phyloP scores from a whole-genome alignment of 2,888 invertebrate genomes.

The Argyresthia goedartella region DNA sequence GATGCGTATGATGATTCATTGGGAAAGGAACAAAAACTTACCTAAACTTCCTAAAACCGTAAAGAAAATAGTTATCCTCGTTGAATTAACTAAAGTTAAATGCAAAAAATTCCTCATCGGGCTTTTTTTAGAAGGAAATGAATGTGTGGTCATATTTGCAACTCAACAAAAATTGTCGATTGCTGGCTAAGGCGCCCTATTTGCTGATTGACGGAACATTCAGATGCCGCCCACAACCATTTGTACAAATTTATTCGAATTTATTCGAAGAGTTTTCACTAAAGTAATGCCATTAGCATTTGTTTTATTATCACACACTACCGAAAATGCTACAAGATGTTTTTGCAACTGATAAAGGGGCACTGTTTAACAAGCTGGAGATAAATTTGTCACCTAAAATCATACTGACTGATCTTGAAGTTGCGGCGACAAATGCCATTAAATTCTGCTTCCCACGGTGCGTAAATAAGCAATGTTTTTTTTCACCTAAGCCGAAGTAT shows the following conservation, averaged over 20 bases:
- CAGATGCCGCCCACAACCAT: constrained; percentile 6
- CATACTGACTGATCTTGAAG: constrained; percentile 10
- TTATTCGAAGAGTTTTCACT: constrained; percentile 1
- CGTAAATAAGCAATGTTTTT: constrained; percentile 9
- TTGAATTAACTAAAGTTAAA: not conserved
- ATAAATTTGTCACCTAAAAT: not conserved
- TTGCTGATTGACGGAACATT: constrained; percentile 9
- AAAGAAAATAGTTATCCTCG: not conserved
- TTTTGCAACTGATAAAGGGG: not conserved
- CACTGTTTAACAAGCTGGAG: not conserved
- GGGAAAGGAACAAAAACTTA: constrained; percentile 7
- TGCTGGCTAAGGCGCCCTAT: not conserved
- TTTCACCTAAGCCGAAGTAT: constrained; percentile 9
- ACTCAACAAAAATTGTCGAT: not conserved
- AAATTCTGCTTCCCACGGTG: constrained; percentile 9
- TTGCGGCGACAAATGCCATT: constrained; percentile 10
- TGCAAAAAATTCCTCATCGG: not conserved
- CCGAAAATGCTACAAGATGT: not conserved
- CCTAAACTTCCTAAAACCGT: constrained; percentile 2
- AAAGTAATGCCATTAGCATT: constrained; percentile 1
- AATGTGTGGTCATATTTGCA: not conserved
- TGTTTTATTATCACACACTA: not conserved
- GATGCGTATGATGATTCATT: constrained; percentile 7
- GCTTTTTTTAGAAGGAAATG: not conserved
- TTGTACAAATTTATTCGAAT: constrained; percentile 8